phyloP scores from a whole-genome alignment of 1,140 invertebrate species.

The Odontomachus brunneus region DNA sequence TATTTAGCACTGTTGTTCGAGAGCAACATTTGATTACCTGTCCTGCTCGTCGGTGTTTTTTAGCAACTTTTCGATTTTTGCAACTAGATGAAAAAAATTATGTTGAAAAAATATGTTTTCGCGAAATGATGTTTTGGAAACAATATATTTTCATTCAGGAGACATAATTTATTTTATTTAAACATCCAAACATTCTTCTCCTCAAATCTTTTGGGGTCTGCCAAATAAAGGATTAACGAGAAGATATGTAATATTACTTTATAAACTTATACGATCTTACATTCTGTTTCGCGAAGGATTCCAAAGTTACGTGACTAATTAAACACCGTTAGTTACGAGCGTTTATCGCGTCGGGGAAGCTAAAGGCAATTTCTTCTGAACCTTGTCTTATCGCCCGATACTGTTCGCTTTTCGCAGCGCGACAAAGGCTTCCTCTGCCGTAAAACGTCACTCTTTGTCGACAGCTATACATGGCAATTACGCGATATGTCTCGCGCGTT shows the following conservation, averaged over 20 bases:
- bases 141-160: too few relatives aligned
- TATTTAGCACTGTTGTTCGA: too few relatives aligned
- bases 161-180: too few relatives aligned
- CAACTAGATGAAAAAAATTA: too few relatives aligned
- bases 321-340: background rate
- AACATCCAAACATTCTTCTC: too few relatives aligned
- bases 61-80: too few relatives aligned
- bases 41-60: too few relatives aligned
- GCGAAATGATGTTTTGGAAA: too few relatives aligned
- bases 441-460: background rate
- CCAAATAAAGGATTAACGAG: background rate
- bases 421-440: background rate
- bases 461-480: background rate
- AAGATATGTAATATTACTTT: background rate
- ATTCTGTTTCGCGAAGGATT: background rate
- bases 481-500: background rate
- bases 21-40: too few relatives aligned
- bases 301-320: background rate
- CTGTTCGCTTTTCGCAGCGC: background rate
- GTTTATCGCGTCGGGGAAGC: background rate
- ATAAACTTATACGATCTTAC: background rate
- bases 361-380: background rate
- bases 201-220: too few relatives aligned
- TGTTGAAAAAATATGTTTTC: too few relatives aligned
- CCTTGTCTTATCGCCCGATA: too few relatives aligned